A percentile compares a stretch with the other conserved stretches of the same genome.
Evolutionary conservation across 2,888 invertebrate species (phyloP).

Genomic region (Caenorhabditis imperialis): DNA sequence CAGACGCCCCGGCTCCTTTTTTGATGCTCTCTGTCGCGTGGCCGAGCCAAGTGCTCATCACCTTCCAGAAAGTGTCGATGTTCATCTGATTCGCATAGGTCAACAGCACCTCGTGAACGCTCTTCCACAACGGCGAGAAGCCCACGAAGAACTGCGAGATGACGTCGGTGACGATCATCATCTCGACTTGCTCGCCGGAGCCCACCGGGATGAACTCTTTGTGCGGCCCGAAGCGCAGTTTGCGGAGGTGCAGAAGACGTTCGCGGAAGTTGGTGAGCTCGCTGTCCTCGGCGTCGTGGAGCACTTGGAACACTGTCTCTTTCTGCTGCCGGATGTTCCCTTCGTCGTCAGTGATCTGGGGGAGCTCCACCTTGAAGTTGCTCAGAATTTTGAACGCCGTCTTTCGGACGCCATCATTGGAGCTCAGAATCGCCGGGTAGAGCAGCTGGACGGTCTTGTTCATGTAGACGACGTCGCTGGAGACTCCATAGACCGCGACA

Average conservation of each 20-base stretch:
- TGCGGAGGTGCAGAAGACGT: slow-evolving; percentile 83
- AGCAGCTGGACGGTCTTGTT: slow-evolving; percentile 43
- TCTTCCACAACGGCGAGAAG: slow-evolving; percentile 91
- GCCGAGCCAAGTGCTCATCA: slow-evolving; percentile 67
- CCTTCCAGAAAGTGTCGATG: slow-evolving; percentile 79
- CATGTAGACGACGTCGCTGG: slow-evolving; percentile 39
- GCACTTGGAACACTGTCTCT: slow-evolving; percentile 53
- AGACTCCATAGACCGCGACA: slow-evolving; percentile 36
- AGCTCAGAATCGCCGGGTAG: slow-evolving; percentile 44
- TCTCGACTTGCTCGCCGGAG: slow-evolving; percentile 45
- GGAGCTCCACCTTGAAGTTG: slow-evolving; percentile 52
- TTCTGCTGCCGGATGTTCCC: slow-evolving; percentile 35
- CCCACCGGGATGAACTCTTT: slow-evolving; percentile 56
- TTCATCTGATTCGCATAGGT: slow-evolving; percentile 82
- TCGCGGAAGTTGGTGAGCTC: slow-evolving; percentile 87
- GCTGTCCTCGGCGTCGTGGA: slow-evolving; percentile 84
- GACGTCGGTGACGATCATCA: slow-evolving; percentile 84
- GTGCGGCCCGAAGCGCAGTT: slow-evolving; percentile 57
- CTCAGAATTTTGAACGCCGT: slow-evolving; percentile 61
- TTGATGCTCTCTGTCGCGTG: slow-evolving; percentile 79
- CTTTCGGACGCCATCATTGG: slow-evolving; percentile 50
- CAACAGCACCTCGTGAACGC: slow-evolving; percentile 85
- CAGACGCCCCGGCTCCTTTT: neutral
- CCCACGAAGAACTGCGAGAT: slow-evolving; percentile 88
- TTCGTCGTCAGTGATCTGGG: slow-evolving; percentile 41